Evolutionary conservation across 2,888 invertebrate species (phyloP), one percentile per base, ranked within the genome.

Genomic region (Cataglyphis albicans): DNA sequence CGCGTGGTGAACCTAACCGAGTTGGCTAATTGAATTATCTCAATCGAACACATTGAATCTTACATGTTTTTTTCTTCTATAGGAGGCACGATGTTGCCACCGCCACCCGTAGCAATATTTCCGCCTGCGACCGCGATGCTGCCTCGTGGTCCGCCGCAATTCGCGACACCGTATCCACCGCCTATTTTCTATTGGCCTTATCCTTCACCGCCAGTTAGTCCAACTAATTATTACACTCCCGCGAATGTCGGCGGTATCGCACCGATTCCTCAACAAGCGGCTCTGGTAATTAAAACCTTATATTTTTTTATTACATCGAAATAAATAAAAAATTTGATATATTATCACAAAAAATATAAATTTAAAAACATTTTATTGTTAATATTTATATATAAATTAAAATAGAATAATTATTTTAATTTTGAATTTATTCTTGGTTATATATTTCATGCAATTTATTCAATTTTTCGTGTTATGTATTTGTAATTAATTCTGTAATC

Each of bases 201-300:
- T 95, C 98, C 98, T 67, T 98, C 98, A 91, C 98, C 98, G 57
- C 98, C 98, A 0, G 98, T 98, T 25, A 98, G 98, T 63, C 98
- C 98, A 0, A 98, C 98, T 57, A 97, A 97, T 91, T 98, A 98
- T 95, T 98, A 97, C 93, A 97, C 97, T 85, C 96, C 96, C 2
- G 96, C 97, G 35, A 93, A 86, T 38, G 93, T 94, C 18, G 92
- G 93, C 15, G 93, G 93, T 15, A 92, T 94, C 9, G 89, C 93
- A 10, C 91, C 91, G n/a, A 94, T 94, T 82, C 93, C 93, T 25
- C 94, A 93, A 61, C 91, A 83, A 80, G 87, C 87, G 21, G 86
- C 89, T 32, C 52, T 88, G 89, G 91, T 91, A 75, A 90, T 84
- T 68, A 12, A 44, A 78, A 7, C 1, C 29, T 52, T 15, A 25